Evolutionary conservation across 1,140 invertebrate genomes (phyloP), one percentile per base, ranked within the genome.

Genomic region (Marisa cornuarietis): DNA sequence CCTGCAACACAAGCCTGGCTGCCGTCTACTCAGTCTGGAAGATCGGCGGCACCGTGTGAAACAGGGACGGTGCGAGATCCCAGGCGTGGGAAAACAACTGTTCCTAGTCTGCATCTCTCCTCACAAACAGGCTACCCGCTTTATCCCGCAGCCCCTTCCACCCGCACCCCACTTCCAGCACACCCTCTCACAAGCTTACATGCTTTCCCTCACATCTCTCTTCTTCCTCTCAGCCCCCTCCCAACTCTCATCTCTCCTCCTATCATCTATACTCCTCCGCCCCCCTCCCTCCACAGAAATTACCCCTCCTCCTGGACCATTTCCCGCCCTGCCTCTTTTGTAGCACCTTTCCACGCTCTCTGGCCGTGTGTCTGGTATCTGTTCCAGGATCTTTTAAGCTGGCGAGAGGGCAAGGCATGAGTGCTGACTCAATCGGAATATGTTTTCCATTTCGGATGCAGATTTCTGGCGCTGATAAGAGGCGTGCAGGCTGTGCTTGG

Each of bases 371-470:
- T n/a, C 26, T 54, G 51, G 71, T 73, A 73, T 73, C 71, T 73
- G 20, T 73, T 73, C 54, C 71, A 8, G 18, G 49, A 73, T 73
- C 71, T 73, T 9, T 49, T n/a, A 16, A 22, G 26, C 42, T 54
- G 71, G n/a, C 54, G 71, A 52, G 71, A 51, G 51, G 51, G 71
- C 54, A 73, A 73, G 51, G 52, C 71, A 54, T n/a, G 71, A 73
- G 54, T 42, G 73, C 73, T 75, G 73, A 75, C 73, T 75, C 73
- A 75, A 75, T 75, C 73, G 73, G 54, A 73, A 63, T 62, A 75
- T 75, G 73, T 75, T 75, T 75, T 75, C 73, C 73, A 75, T 75
- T 75, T 75, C 73, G 62, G 54, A 58, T 75, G 61, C 73, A 62
- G 73, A 75, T 75, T 13, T 13, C 10, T 24, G 54, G 9, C 22